Evolutionary conservation across 2,113 vertebrate genomes (phyloP), one percentile per base, ranked within the genome.

Genomic region (Brachionichthys hirsutus): DNA sequence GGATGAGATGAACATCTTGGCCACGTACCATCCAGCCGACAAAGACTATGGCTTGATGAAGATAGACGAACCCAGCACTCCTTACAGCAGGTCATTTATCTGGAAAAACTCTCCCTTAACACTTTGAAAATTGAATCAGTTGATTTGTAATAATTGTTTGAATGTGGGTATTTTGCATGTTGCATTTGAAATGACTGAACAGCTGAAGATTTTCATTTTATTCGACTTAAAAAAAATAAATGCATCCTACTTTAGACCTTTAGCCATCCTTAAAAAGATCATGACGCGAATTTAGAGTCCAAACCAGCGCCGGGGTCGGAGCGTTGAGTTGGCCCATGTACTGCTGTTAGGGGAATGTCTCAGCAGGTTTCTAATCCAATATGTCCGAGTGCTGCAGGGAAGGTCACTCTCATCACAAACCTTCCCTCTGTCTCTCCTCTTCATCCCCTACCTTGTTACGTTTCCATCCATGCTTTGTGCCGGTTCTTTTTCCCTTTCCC

Each of bases 1-100:
- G 97, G 97, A 99, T 83, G 97, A 99, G 85, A 99, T 99, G 97
- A 99, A 99, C 85, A 99, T 99, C 86, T 86, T 99, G 71, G 97
- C 97, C 8, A 99, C 97, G 0, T 99, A 99, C 78, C 97, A 99
- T 81, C 97, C 97, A 47, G 88, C 94, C 14, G 95, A 95, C 82
- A 99, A 99, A 86, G 97, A 99, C 83, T 99, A 99, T 36, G 97
- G 97, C 36, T 82, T 98, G 81, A 99, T 99, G 96, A 99, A 99
- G 89, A 99, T 99, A 14, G 97, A 99, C 64, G 97, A 99, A 78
- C 97, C 97, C 36, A 96, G 94, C 80, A 99, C 97, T 41, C 97
- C 97, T 15, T 99, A 95, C 71, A 93, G 97, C 87, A 92, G 94
- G 97, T 98, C 82, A 51, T 75, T 58, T 2, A 0, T 42, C 34